Base-by-base conservation (phyloP, 2,888 invertebrate genomes). In the Epistrophella euchroma region DNA sequence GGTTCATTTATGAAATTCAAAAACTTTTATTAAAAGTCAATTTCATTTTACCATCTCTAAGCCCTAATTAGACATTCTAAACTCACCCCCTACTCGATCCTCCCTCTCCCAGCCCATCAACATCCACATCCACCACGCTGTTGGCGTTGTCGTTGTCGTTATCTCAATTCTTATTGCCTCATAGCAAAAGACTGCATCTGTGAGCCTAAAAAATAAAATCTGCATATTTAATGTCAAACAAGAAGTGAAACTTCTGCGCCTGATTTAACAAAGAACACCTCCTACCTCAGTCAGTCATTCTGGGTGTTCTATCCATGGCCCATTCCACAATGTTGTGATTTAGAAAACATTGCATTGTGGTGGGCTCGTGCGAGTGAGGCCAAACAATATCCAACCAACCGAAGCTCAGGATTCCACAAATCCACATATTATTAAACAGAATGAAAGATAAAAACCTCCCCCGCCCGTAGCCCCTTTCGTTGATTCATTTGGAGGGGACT, bases 371-470 rank as follows among this genome's bases (percentile, higher is more conserved):
- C 15, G 32, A 66, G 66, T 35, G 43, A 70, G 75, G 68, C 81
- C 68, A 77, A 81, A 86, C 85, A 86, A 86, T 81, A 70, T 66
- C 68, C 68, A 76, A 37, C 75, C 55, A 74, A 71, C 64, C 50
- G 43, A 62, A 43, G 43, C 17, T 22, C 40, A 15, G 50, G 70
- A 78, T 82, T 82, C 64, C 73, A 74, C 77, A 82, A 86, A 86
- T 86, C 86, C 86, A 82, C 82, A 86, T 82, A 78, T 86, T 82
- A 82, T 86, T 86, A 87, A 87, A 83, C 79, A 86, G 70, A 52
- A 66, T 66, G 58, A 55, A 55, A 50, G 64, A 71, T 43, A 72
- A 58, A 62, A 52, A 58, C 32, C 56, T 11, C 17, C 25, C 52
- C 62, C 73, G 28, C 80, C 37, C 40, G 55, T 45, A 28, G 9